Evolutionary conservation across 1,140 invertebrate genomes (phyloP), one percentile per base, ranked within the genome.

Genomic region (Tetramorium parvispinum): DNA sequence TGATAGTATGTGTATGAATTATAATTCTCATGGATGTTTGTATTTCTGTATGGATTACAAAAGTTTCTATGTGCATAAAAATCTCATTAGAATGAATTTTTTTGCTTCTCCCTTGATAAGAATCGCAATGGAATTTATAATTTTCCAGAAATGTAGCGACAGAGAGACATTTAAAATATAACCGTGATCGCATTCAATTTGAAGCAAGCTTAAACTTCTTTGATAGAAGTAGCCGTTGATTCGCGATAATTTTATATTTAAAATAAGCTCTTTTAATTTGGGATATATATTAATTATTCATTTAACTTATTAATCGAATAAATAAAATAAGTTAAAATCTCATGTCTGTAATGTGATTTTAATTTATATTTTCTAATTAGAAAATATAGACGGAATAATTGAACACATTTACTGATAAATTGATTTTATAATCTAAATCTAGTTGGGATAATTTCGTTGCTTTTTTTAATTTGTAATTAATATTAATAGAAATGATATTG

Each of bases 51-150:
- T 27, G 18, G 18, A 13, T 57, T 71, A 13, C 37, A 82, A n/a
- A 59, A 46, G 43, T 82, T 16, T 81, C 49, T 32, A 57, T 32
- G 21, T 6, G 24, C 49, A 10, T 0, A 46, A 43, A 82, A 82
- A 73, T 82, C 37, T 82, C 66, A 71, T 82, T 82, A 82, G 51
- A 71, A 59, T 66, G 59, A 66, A 79, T 21, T 32, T 51, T 79
- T 37, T 37, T 21, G 3, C 49, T 51, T 53, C 8, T 40, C 13
- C 13, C 8, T 57, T 24, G 3, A 46, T 8, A 49, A 32, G 0
- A 32, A 4, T 32, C 32, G n/a, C 40, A 78, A 24, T 65, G 27
- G 18, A 21, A 65, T 63, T 63, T 49, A 63, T 32, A 16, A 77
- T 43, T 76, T 76, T 40, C 0, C 7, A 37, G 21, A 27, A 40